Evolutionary conservation across 2,797 vertebrate species (phyloP), one percentile per base, ranked within the genome.

Genomic region (Perdix hodgsoniae): DNA sequence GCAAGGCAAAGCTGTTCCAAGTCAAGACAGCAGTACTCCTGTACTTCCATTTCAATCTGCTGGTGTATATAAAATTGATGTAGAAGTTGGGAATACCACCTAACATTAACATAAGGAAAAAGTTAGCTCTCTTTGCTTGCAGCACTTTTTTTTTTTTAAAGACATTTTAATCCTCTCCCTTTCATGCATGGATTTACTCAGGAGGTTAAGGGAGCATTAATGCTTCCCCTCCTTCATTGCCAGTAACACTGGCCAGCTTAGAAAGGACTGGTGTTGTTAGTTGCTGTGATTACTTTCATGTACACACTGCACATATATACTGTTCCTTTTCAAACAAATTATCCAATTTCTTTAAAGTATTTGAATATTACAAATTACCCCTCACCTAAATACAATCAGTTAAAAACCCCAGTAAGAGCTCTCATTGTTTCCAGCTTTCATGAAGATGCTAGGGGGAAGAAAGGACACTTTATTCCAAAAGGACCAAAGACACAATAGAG

Each of bases 131-230:
- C 75, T 86, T 27, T 31, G 9, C 76, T 90, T 57, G 37, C 63
- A 90, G 52, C 70, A 85, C 63, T 59, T 83, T 83, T 83, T 66
- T 54, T 39, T 39, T 13, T 39, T 39, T 39, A 11, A 83, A 89
- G 71, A 91, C 23, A 77, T 78, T 82, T 92, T 91, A 90, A 93
- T 93, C 72, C 37, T 5, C 6, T 81, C 10, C 26, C 17, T 92
- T 96, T 94, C 87, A 72, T 91, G 14, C 33, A 19, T 63, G 73
- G 65, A 85, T 91, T 96, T 94, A 88, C 15, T 77, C 19, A 9
- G 21, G 47, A 76, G 50, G 14, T 67, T 19, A 52, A 71, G 15
- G 10, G 23, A 3, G 82, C 69, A 39, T 71, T 80, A 89, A 57
- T 12, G n/a, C 11, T 61, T 91, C 19, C 9, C 11, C 49, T 83